Evolutionary conservation across 2,113 vertebrate species (phyloP).

Genomic region (Noturus placidus): DNA sequence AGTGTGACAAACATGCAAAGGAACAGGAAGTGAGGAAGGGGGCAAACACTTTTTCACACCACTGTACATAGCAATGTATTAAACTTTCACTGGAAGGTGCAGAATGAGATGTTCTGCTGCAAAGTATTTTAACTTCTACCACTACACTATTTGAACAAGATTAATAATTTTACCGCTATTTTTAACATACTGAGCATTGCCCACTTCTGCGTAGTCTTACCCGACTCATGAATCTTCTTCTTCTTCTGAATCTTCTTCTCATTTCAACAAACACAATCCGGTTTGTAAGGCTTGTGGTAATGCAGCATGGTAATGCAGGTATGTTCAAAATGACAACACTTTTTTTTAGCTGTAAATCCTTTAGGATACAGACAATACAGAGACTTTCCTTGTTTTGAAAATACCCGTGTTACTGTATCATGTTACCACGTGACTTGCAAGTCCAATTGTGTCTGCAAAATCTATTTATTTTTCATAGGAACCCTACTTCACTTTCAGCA

Average conservation of each 20-base stretch:
- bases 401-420: neutral
- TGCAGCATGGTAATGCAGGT: neutral
- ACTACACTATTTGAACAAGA: neutral
- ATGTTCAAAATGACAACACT: neutral
- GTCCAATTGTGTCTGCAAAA: neutral
- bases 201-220: neutral
- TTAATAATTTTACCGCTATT: neutral
- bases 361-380: neutral
- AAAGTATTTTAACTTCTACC: neutral
- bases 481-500: neutral
- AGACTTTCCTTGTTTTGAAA: neutral
- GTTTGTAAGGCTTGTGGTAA: neutral
- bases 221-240: neutral
- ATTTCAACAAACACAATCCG: neutral
- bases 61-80: neutral
- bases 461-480: neutral
- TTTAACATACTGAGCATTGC: neutral
- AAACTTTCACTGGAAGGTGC: neutral
- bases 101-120: neutral
- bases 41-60: too few relatives aligned
- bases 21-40: too few relatives aligned
- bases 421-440: neutral
- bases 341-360: neutral
- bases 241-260: neutral
- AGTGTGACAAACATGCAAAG: too few relatives aligned